Conservation (phyloP, 2,888 invertebrate genomes). For the Yponomeuta malinellus region DNA sequence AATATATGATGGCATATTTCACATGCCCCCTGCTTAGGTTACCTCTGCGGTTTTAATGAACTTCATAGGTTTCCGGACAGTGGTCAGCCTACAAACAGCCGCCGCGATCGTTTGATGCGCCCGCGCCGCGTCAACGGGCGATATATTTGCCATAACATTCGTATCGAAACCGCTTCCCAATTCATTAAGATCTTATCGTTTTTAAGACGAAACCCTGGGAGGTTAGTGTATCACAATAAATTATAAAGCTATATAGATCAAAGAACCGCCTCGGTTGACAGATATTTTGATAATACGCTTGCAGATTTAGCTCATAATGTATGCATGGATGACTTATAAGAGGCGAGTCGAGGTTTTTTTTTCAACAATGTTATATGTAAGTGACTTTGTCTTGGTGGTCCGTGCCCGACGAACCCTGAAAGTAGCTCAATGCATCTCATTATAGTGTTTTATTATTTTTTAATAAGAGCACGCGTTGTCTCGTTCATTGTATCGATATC, state of each 20-base stretch:
- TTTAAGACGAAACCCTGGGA: constrained; percentile 54
- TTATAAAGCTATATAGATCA: constrained; percentile 39
- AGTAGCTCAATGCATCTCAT: constrained; percentile 43
- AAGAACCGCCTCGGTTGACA: constrained; percentile 61
- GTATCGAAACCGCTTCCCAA: constrained; percentile 51
- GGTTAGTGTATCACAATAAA: constrained; percentile 14
- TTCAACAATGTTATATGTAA: constrained; percentile 64
- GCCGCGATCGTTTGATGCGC: constrained; percentile 41
- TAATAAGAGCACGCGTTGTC: not conserved
- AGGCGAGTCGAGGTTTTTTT: constrained; percentile 56
- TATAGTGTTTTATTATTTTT: constrained; percentile 11
- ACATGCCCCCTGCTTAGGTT: not conserved
- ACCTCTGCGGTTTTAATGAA: not conserved
- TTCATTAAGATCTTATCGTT: constrained; percentile 68
- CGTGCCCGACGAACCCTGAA: constrained; percentile 54
- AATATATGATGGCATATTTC: constrained; percentile 28
- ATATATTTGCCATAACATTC: constrained; percentile 66
- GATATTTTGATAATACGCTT: constrained; percentile 64
- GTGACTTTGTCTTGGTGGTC: constrained; percentile 65
- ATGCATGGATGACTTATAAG: constrained; percentile 63
- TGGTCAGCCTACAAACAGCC: constrained; percentile 6
- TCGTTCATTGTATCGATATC: not conserved
- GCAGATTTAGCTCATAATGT: constrained; percentile 57
- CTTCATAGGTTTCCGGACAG: not conserved
- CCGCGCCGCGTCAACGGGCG: constrained; percentile 44